These are phyloP conservation scores for Drosophila nannoptera DNA, from an alignment of 1,140 invertebrate genomes.

Conservation along the genomic window DNA sequence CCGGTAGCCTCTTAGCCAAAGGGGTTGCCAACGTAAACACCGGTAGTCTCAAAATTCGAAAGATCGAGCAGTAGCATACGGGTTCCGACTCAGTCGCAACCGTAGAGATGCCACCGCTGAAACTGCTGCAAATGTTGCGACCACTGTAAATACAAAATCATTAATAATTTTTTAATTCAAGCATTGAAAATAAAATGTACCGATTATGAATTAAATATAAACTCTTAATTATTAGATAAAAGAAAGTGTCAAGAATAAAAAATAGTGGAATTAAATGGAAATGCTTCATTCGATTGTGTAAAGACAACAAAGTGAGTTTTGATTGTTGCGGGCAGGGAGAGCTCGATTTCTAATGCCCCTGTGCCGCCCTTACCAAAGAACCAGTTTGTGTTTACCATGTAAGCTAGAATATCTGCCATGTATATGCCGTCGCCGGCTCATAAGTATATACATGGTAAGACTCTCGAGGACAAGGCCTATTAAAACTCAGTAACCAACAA, in stretches of 20 bases:
- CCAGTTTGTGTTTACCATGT: conserved; percentile 64
- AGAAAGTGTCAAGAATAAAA: conserved; percentile 22
- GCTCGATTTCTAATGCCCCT: conserved; percentile 36
- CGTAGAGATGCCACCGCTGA: conserved; percentile 42
- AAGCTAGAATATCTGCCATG: conserved; percentile 63
- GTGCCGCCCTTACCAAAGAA: conserved; percentile 49
- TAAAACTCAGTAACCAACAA: background rate
- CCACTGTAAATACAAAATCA: conserved; percentile 55
- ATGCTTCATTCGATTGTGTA: conserved; percentile 1
- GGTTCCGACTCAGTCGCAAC: conserved; percentile 2
- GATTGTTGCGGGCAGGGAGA: conserved; percentile 21
- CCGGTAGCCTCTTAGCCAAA: conserved; percentile 10
- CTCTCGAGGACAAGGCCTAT: conserved; percentile 28
- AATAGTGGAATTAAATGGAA: conserved; percentile 18
- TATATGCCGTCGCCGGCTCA: conserved; percentile 16
- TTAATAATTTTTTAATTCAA: conserved; percentile 10
- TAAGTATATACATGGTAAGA: conserved; percentile 55
- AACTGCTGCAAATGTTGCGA: conserved; percentile 45
- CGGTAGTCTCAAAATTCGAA: conserved; percentile 61
- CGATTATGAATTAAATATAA: conserved; percentile 14
- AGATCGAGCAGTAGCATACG: conserved; percentile 61
- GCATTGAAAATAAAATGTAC: background rate
- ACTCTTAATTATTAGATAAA: conserved; percentile 5
- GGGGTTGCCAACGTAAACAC: conserved; percentile 22
- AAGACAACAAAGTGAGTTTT: background rate